A percentile compares a stretch with the other conserved stretches of the same genome.
These are phyloP conservation scores for Melanotaenia duboulayi DNA, from an alignment of 2,113 vertebrate genomes.

Conservation along the genomic window DNA sequence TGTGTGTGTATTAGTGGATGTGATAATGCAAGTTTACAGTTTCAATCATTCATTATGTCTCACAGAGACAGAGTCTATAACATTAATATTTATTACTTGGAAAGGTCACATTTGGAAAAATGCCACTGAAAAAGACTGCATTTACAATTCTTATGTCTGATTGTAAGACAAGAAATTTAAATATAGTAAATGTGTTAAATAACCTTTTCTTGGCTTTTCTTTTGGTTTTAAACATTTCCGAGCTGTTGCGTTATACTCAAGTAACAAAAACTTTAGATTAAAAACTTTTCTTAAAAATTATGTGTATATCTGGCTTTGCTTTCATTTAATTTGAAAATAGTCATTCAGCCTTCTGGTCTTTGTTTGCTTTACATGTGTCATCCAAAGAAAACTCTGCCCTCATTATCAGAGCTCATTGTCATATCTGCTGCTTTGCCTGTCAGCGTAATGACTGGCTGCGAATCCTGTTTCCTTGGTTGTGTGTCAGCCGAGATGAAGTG, in stretches of 20 bases:
- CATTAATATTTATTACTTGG: too few species aligned
- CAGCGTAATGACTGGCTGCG: slow-evolving; percentile 22
- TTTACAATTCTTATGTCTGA: too few species aligned
- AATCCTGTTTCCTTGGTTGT: slow-evolving; percentile 14
- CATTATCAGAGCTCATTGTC: slow-evolving; percentile 34
- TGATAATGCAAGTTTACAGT: neutral
- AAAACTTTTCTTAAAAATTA: too few species aligned
- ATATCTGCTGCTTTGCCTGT: slow-evolving; percentile 40
- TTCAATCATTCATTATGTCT: neutral
- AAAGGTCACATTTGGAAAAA: too few species aligned
- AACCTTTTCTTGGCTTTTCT: too few species aligned
- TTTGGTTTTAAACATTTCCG: too few species aligned
- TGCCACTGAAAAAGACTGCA: too few species aligned
- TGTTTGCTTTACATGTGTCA: slow-evolving; percentile 4
- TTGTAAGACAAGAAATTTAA: too few species aligned
- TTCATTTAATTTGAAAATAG: neutral
- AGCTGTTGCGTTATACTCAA: too few species aligned
- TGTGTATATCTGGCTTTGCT: neutral
- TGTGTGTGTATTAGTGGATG: neutral
- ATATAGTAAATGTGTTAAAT: too few species aligned
- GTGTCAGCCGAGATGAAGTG: slow-evolving; percentile 50
- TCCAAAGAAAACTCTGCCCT: slow-evolving; percentile 15
- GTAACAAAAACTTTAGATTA: too few species aligned
- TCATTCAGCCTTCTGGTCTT: too few species aligned
- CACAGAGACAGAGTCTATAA: neutral